A percentile compares a stretch with the other conserved stretches of the same genome.
Evolutionary conservation across 2,888 invertebrate species (phyloP).

Genomic region (Gerris lacustris): DNA sequence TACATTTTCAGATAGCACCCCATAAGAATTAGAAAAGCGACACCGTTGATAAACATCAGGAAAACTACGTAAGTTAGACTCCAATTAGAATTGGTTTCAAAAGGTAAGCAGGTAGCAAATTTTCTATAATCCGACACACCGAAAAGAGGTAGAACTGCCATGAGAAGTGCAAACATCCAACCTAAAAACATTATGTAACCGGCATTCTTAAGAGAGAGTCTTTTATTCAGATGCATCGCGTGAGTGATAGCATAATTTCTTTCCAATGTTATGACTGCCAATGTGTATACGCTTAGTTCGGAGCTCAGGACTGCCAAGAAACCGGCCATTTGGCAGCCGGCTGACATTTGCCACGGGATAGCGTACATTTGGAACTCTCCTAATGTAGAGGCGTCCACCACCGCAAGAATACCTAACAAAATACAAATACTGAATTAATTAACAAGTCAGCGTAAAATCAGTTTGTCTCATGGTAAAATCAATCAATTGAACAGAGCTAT

Average conservation of each 20-base stretch:
- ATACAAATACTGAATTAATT: neutral
- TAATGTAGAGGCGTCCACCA: constrained; percentile 88
- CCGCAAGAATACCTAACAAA: constrained; percentile 69
- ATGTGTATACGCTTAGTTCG: constrained; percentile 86
- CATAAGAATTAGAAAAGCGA: constrained; percentile 87
- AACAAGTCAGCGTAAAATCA: neutral
- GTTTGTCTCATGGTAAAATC: too few species aligned
- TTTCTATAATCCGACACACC: constrained; percentile 91
- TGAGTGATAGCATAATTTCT: constrained; percentile 94
- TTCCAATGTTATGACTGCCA: constrained; percentile 91
- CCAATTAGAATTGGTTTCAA: constrained; percentile 68
- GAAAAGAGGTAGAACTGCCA: constrained; percentile 78
- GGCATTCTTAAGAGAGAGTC: constrained; percentile 76
- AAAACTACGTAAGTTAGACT: constrained; percentile 82
- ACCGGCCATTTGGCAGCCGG: constrained; percentile 84
- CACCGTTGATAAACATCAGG: constrained; percentile 80
- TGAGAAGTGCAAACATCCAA: constrained; percentile 78
- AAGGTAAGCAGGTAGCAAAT: constrained; percentile 92
- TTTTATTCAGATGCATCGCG: constrained; percentile 90
- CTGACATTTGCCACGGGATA: constrained; percentile 93
- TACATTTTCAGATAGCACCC: constrained; percentile 96
- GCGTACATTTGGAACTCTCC: constrained; percentile 94
- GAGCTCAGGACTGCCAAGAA: constrained; percentile 88
- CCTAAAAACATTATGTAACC: constrained; percentile 82
- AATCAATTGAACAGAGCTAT: too few species aligned